Conservation (phyloP, 2,888 invertebrate species). For the Heliconius cydno region DNA sequence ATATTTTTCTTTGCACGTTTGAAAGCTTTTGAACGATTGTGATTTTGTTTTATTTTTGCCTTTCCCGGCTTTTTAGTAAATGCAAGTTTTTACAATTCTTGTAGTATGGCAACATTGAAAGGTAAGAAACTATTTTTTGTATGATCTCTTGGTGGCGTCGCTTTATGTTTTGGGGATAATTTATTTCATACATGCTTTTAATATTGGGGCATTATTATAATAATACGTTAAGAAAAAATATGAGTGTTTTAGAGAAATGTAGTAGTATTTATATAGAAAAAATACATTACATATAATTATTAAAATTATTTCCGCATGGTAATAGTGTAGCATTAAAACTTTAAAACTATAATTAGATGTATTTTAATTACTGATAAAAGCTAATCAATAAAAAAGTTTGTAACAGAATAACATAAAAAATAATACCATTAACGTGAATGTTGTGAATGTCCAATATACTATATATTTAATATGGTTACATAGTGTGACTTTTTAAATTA, state of each 20-base stretch:
- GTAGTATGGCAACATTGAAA: constrained; percentile 60
- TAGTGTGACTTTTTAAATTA: no score
- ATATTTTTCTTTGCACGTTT: constrained; percentile 72
- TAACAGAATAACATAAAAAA: not conserved
- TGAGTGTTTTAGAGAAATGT: no score
- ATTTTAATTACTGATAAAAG: not conserved
- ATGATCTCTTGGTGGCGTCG: constrained; percentile 29
- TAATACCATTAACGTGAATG: not conserved
- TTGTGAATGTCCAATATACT: not conserved
- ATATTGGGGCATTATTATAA: constrained; percentile 39
- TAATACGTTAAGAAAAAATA: not conserved
- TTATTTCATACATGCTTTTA: constrained; percentile 77
- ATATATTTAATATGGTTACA: no score
- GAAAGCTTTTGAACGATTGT: constrained; percentile 83
- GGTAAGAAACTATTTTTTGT: constrained; percentile 63
- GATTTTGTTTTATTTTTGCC: constrained; percentile 79
- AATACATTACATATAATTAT: no score
- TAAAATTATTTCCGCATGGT: not conserved
- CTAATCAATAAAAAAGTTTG: not conserved
- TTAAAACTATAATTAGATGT: no score
- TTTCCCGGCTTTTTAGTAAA: constrained; percentile 58
- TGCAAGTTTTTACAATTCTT: constrained; percentile 61
- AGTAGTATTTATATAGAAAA: no score
- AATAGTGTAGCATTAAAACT: not conserved
- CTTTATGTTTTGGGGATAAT: constrained; percentile 34